Percentiles rank a stretch among this genome's conserved stretches.
Conservation (phyloP, 1,140 invertebrate species). For the Habropoda laboriosa region DNA sequence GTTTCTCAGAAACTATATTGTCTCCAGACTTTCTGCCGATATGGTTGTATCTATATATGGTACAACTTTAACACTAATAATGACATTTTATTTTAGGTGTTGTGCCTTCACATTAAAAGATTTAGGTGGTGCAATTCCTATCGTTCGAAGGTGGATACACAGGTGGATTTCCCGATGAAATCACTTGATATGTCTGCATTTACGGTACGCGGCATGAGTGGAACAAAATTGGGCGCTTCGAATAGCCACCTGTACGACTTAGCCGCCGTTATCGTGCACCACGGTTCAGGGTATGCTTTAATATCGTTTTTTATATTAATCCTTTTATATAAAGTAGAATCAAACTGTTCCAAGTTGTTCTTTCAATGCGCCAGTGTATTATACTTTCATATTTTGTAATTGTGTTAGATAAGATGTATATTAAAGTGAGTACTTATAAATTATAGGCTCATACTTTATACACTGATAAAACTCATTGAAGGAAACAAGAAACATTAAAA, state of each 20-base stretch:
- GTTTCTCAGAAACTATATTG: no score
- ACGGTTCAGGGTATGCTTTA: constrained; percentile 88
- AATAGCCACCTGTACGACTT: constrained; percentile 90
- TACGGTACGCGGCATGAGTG: constrained; percentile 86
- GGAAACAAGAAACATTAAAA: no score
- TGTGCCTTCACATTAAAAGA: constrained; percentile 93
- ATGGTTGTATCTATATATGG: no score
- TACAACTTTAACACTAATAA: background rate
- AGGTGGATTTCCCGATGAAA: constrained; percentile 89
- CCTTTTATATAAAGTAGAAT: background rate
- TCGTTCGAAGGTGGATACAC: constrained; percentile 90
- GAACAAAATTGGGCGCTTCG: constrained; percentile 85
- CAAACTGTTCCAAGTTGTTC: background rate
- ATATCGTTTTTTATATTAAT: background rate
- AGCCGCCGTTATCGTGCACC: constrained; percentile 93
- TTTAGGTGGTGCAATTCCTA: constrained; percentile 93
- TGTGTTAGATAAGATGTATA: background rate
- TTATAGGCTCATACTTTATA: no score
- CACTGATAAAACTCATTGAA: no score
- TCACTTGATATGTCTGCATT: constrained; percentile 91
- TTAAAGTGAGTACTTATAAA: no score
- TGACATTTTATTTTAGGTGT: constrained; percentile 81
- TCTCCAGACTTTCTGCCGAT: background rate
- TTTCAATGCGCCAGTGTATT: background rate
- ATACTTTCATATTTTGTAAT: background rate